Evolutionary conservation across 2,113 vertebrate species (phyloP), one percentile per base, ranked within the genome.

Genomic region (Phylloscopus whistleri): DNA sequence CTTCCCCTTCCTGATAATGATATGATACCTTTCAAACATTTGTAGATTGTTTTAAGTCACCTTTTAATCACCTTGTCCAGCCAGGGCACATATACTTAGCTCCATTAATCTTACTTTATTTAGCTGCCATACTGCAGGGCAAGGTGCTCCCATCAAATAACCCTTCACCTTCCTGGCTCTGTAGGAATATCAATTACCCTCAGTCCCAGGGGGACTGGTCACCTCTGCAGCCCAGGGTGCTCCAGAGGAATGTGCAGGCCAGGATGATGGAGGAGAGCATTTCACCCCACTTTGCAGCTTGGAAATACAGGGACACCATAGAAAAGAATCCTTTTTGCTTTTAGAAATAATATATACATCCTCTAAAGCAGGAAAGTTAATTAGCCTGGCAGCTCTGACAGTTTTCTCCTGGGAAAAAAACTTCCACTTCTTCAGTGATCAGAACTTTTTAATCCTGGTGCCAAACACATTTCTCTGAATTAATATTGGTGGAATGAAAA

Each of bases 401-500:
- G 44, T 91, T 92, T 95, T 83, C 87, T 92, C 89, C 78, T 39
- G 77, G 73, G 90, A 43, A 84, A 80, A 64, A 67, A 64, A 60
- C 46, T 83, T 72, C 73, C 68, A 70, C 59, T 84, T 49, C 78
- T 90, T 93, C 74, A 82, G 8, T 48, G 55, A 79, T 94, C 92
- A 91, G 86, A 84, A 87, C 35, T 89, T 96, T 67, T 87, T 76
- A 73, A 91, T 94, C 59, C 81, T 63, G 67, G 31, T 83, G 89
- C 95, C 96, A 94, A 89, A 83, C 2, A 2, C 60, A 62, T 95
- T 95, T 94, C 56, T 84, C 52, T 87, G 73, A 94, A 92, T 90
- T 92, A 95, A 92, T 53, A 94, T 33, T 87, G 64, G 72, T 68
- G 73, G 85, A 89, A 94, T 92, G 85, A 93, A 95, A 95, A 80